These are phyloP conservation scores for Tyrannus savana DNA, from an alignment of 2,113 vertebrate genomes.

Conservation along the genomic window DNA sequence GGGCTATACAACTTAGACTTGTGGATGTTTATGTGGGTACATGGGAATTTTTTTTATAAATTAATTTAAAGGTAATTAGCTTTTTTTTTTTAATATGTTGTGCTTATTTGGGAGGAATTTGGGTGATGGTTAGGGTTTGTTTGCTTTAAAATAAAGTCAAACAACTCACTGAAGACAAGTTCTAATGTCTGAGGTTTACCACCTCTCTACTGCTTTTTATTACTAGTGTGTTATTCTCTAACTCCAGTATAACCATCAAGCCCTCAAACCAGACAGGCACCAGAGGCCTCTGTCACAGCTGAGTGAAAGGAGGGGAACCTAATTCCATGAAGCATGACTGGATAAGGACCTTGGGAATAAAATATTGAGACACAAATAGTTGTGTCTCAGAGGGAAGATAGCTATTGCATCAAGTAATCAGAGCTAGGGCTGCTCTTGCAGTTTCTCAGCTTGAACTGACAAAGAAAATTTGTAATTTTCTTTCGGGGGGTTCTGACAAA, in stretches of 20 bases:
- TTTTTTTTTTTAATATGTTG: not conserved
- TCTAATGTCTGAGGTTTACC: not conserved
- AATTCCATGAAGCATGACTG: not conserved
- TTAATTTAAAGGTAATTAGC: not conserved
- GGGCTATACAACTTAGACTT: not conserved
- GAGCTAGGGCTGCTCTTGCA: not conserved
- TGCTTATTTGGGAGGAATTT: not conserved
- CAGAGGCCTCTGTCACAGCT: not conserved
- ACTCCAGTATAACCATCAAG: not conserved
- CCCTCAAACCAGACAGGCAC: not conserved
- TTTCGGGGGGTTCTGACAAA: not conserved
- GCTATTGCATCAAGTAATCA: not conserved
- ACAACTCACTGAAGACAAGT: not conserved
- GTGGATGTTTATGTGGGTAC: not conserved
- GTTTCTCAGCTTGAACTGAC: not conserved
- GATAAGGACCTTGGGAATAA: not conserved
- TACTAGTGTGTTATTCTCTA: not conserved
- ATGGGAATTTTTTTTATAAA: not conserved
- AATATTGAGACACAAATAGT: not conserved
- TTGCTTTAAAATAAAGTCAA: not conserved
- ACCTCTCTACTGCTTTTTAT: not conserved
- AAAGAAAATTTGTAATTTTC: not conserved
- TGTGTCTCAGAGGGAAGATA: not conserved
- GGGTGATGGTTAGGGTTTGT: not conserved
- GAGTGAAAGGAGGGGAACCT: not conserved